phyloP scores from a whole-genome alignment of 2,888 invertebrate genomes.

The Antitype chi region DNA sequence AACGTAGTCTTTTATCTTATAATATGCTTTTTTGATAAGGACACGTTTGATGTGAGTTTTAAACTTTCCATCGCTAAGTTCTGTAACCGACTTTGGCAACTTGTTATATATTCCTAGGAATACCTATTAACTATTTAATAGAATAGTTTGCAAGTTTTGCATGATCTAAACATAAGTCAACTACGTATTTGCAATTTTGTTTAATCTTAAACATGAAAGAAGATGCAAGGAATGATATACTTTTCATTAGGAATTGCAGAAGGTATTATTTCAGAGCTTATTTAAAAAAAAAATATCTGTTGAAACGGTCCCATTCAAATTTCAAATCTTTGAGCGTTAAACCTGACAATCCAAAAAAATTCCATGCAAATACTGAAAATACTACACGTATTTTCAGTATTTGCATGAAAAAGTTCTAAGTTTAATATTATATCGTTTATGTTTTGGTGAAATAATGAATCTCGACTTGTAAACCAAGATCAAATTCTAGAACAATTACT shows the following conservation, averaged over 20 bases:
- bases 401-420: background rate
- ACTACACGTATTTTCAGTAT: background rate
- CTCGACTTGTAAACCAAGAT: background rate
- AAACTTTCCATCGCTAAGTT: no score
- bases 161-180: background rate
- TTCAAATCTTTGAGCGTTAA: background rate
- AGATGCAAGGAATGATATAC: background rate
- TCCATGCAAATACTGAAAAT: background rate
- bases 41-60: no score
- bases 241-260: background rate
- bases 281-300: background rate
- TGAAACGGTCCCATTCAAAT: background rate
- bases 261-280: background rate
- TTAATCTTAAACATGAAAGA: no score
- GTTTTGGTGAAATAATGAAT: background rate
- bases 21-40: no score
- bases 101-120: background rate
- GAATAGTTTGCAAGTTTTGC: background rate
- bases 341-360: background rate
- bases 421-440: background rate
- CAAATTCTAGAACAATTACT: background rate
- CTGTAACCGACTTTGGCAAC: no score
- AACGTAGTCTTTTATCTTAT: no score
- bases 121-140: no score
- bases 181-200: background rate